phyloP scores from a whole-genome alignment of 2,113 vertebrate genomes.

The Dromiciops gliroides region DNA sequence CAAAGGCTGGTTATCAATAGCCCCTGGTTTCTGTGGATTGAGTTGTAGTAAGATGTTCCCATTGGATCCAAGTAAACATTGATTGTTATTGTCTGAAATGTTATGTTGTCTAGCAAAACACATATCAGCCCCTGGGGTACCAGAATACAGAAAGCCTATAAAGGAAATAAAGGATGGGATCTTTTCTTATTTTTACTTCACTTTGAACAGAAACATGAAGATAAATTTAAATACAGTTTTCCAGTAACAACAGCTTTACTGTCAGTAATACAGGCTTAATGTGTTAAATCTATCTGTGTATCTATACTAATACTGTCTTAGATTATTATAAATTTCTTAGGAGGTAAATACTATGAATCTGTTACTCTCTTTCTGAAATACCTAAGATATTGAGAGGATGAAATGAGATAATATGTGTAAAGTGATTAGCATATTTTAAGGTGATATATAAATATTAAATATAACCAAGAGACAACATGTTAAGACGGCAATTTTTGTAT shows the following conservation, averaged over 20 bases:
- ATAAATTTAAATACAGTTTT: constrained; percentile 20
- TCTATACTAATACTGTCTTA: background rate
- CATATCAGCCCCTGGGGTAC: constrained; percentile 88
- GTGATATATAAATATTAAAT: background rate
- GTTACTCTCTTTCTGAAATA: constrained; percentile 26
- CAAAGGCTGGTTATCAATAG: constrained; percentile 97
- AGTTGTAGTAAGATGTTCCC: constrained; percentile 90
- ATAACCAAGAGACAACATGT: background rate
- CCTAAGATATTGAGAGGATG: background rate
- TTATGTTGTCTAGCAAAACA: constrained; percentile 94
- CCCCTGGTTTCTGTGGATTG: constrained; percentile 94
- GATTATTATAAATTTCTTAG: constrained; percentile 32
- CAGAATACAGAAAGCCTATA: constrained; percentile 88
- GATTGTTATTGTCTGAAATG: constrained; percentile 95
- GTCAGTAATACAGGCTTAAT: background rate
- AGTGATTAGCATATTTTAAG: background rate
- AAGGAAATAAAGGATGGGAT: constrained; percentile 41
- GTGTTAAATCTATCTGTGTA: constrained; percentile 8
- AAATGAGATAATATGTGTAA: background rate
- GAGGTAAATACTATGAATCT: background rate
- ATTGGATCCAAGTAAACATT: constrained; percentile 91
- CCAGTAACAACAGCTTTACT: background rate
- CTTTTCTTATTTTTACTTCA: constrained; percentile 49
- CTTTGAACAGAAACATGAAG: constrained; percentile 30
- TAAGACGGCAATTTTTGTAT: constrained; percentile 2